These are phyloP conservation scores for Nephrotoma flavescens DNA, from an alignment of 2,888 invertebrate genomes.

Conservation along the genomic window DNA sequence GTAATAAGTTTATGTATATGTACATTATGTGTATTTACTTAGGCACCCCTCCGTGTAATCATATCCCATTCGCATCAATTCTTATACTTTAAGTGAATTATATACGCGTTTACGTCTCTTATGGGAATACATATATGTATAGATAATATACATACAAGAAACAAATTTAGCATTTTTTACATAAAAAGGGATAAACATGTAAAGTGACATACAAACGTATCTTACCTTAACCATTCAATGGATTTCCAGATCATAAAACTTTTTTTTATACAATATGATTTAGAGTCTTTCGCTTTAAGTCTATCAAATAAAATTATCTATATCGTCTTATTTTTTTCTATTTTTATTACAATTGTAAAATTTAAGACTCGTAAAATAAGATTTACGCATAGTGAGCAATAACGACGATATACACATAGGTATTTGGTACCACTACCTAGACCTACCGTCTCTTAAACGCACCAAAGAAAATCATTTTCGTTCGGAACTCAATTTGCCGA, in stretches of 20 bases:
- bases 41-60: background rate
- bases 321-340: background rate
- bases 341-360: background rate
- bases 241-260: background rate
- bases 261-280: background rate
- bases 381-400: background rate
- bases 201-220: background rate
- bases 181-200: background rate
- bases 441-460: background rate
- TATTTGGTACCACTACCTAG: background rate
- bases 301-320: background rate
- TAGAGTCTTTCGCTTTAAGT: background rate
- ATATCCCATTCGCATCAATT: no score
- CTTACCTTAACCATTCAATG: background rate
- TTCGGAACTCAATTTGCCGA: background rate
- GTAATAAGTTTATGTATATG: no score
- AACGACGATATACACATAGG: background rate
- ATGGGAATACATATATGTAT: background rate
- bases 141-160: background rate
- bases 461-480: background rate
- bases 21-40: background rate
- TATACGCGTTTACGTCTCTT: background rate
- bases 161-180: background rate
- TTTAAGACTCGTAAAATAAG: background rate
- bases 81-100: background rate